Conservation (phyloP, 2,113 vertebrate species). For the Pseudopipra pipra region DNA sequence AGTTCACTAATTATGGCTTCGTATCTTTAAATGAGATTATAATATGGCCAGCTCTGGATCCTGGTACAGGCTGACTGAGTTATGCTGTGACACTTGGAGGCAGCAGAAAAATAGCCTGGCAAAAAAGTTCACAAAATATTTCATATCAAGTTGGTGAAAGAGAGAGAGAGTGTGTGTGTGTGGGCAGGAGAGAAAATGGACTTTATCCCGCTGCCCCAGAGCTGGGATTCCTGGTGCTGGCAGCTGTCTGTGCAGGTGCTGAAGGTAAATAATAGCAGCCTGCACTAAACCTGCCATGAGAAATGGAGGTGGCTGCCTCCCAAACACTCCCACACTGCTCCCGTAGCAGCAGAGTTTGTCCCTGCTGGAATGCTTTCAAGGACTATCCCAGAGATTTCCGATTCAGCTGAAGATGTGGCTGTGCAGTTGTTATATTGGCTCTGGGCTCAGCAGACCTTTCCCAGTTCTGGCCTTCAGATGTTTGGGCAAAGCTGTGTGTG, state of each 20-base stretch:
- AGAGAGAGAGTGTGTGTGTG: background rate
- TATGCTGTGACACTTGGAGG: conserved; percentile 70
- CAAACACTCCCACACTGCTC: background rate
- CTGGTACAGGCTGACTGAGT: conserved; percentile 80
- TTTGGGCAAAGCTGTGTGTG: background rate
- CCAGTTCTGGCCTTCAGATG: background rate
- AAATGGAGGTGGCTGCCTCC: background rate
- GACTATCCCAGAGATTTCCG: background rate
- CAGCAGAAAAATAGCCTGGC: conserved; percentile 67
- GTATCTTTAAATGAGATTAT: conserved; percentile 80
- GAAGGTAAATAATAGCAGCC: background rate
- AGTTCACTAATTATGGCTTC: conserved; percentile 74
- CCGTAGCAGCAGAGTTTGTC: background rate
- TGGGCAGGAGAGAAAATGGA: background rate
- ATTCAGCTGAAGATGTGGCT: background rate
- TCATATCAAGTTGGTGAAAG: background rate
- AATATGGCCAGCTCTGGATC: conserved; percentile 74
- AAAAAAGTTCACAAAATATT: conserved; percentile 62
- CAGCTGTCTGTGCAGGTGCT: background rate
- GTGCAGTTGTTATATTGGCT: background rate
- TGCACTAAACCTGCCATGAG: background rate
- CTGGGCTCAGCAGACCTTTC: background rate
- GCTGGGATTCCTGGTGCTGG: background rate
- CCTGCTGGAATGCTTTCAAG: background rate
- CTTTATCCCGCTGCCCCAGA: background rate